These are phyloP conservation scores for Hydrozoanthus tunicans DNA, from an alignment of 64 coral and sea anemone species.

Conservation along the genomic window DNA sequence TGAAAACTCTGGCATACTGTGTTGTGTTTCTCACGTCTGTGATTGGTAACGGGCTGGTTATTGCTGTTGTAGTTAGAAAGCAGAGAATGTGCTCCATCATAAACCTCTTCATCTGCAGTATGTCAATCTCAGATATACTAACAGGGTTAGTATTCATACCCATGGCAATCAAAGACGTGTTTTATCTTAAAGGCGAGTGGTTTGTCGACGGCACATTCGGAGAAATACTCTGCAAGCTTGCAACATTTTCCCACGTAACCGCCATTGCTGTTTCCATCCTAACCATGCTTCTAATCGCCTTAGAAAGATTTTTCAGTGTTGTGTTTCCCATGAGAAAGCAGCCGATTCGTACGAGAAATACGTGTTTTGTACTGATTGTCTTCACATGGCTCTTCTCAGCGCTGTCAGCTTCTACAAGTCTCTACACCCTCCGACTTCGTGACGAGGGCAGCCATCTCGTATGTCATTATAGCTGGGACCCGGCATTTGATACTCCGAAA, in stretches of 20 bases:
- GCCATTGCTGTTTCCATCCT: slow-evolving; percentile 58
- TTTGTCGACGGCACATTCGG: slow-evolving; percentile 50
- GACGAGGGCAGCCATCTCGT: not conserved
- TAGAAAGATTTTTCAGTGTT: slow-evolving; percentile 64
- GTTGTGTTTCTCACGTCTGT: slow-evolving; percentile 35
- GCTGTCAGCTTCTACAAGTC: slow-evolving; percentile 36
- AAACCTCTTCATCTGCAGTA: slow-evolving; percentile 75
- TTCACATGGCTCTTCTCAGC: slow-evolving; percentile 61
- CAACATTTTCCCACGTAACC: slow-evolving; percentile 43
- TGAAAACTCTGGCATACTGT: slow-evolving; percentile 56
- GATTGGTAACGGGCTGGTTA: slow-evolving; percentile 56
- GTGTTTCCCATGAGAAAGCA: slow-evolving; percentile 49
- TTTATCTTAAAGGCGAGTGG: slow-evolving; percentile 12
- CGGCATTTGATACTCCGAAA: not conserved
- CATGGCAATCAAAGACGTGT: slow-evolving; percentile 41
- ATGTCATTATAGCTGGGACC: slow-evolving; percentile 52
- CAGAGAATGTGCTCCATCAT: slow-evolving; percentile 48
- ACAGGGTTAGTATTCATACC: slow-evolving; percentile 49
- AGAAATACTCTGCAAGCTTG: slow-evolving; percentile 35
- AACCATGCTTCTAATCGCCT: slow-evolving; percentile 62
- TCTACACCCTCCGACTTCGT: slow-evolving; percentile 50
- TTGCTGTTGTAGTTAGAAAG: slow-evolving; percentile 46
- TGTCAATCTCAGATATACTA: slow-evolving; percentile 63
- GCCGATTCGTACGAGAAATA: not conserved
- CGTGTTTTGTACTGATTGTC: slow-evolving; percentile 40